phyloP scores from a whole-genome alignment of 1,140 invertebrate genomes.

The Drosophila auraria region DNA sequence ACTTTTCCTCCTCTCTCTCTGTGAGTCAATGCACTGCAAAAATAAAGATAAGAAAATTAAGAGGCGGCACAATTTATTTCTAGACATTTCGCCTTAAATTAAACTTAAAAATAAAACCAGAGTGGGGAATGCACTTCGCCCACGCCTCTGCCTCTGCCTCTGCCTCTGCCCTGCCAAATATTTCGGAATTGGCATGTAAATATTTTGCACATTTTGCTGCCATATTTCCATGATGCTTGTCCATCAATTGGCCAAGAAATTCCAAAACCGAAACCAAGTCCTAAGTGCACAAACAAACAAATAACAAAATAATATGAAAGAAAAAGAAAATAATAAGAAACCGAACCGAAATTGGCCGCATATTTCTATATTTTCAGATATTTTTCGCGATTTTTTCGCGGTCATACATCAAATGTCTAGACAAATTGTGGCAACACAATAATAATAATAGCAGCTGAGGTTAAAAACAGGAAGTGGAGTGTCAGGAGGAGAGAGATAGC shows the following conservation, averaged over 20 bases:
- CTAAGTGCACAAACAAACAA: constrained; percentile 44
- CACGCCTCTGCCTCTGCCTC: constrained; percentile 3
- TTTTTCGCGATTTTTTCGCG: constrained; percentile 19
- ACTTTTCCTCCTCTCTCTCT: constrained; percentile 16
- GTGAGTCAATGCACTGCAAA: constrained; percentile 68
- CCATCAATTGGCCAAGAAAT: constrained; percentile 30
- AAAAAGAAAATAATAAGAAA: not conserved
- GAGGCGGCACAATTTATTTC: constrained; percentile 58
- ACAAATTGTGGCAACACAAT: constrained; percentile 49
- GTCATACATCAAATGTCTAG: constrained; percentile 70
- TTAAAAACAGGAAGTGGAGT: constrained; percentile 46
- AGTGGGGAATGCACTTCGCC: constrained; percentile 44
- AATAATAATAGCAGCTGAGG: constrained; percentile 40
- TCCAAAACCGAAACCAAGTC: constrained; percentile 5
- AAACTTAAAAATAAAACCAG: constrained; percentile 65
- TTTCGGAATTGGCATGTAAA: constrained; percentile 7
- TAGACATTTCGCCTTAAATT: constrained; percentile 71
- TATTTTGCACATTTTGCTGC: constrained; percentile 23
- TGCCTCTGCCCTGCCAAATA: not conserved
- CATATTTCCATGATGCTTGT: constrained; percentile 23
- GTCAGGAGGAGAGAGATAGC: constrained; percentile 25
- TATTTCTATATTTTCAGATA: not conserved
- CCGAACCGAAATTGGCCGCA: constrained; percentile 25
- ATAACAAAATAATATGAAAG: constrained; percentile 1
- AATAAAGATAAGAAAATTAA: constrained; percentile 4